Base-by-base conservation (phyloP, 35 echinoderm and acorn worm species). In the Chiridota heheva region DNA sequence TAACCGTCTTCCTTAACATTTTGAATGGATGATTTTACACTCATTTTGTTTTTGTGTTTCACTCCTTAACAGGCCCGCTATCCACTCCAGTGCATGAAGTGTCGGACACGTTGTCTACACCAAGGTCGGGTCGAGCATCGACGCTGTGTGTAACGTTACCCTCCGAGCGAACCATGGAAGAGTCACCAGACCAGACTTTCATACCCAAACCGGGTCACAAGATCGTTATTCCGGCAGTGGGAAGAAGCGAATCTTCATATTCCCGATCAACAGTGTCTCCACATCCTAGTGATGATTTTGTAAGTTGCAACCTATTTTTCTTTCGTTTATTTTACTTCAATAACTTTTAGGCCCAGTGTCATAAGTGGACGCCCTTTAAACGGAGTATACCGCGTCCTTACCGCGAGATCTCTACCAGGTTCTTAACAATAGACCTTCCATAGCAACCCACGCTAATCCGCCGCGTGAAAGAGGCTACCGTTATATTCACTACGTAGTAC, bases 221-320 rank as follows among this genome's bases (percentile, higher is more conserved):
- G 20, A 62, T 34, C 57, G 45, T 53, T 6, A 37, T 62, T 6
- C 76, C 69, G 24, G 69, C 70, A 5, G 26, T 77, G 25, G 22
- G 43, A 0, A 63, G 70, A 42, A 35, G 32, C 57, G 61, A 61
- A 13, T 86, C 70, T 1, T 38, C 57, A 10, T 60, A 66, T 44
- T 34, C 43, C 36, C 31, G 38, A 64, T 44, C 74, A 28, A 67
- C 73, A 16, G 65, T 64, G 3, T 80, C 85, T 13, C 73, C 73
- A 18, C 47, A 66, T 51, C 55, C 84, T 30, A 87, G 84, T 76
- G 84, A 87, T 39, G 84, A 87, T 26, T 87, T 87, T 87, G 84
- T 87, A 65, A 87, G 84, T 87, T 20, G 33, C 3, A 69, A 38
- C 15, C 65, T 29, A 7, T 69, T 32, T 10, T 37, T 69, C n/a